These are phyloP conservation scores for Calameuta filiformis DNA, from an alignment of 2,888 invertebrate species.

Conservation along the genomic window DNA sequence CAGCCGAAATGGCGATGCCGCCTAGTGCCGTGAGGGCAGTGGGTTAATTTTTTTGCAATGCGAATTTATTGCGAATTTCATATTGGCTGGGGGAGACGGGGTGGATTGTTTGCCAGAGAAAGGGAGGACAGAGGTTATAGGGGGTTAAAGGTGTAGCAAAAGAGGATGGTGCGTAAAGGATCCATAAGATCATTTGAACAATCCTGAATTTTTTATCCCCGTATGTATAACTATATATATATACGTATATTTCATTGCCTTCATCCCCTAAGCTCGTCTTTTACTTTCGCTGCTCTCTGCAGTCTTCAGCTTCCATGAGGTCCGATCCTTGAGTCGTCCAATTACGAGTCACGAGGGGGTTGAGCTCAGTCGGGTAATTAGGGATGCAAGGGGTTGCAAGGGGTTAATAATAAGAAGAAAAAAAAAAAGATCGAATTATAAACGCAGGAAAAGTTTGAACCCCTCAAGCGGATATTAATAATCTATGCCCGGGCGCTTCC, in stretches of 20 bases:
- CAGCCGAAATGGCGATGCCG: background rate
- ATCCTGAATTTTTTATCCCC: too few relatives aligned
- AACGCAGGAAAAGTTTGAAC: background rate
- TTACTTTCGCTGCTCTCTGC: too few relatives aligned
- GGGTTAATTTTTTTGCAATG: constrained; percentile 32
- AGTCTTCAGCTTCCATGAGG: too few relatives aligned
- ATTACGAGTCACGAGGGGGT: constrained; percentile 1
- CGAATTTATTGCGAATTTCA: constrained; percentile 38
- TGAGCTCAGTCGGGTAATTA: background rate
- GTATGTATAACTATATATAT: too few relatives aligned
- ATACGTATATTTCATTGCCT: too few relatives aligned
- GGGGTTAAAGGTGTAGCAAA: constrained; percentile 9
- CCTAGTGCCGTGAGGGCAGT: background rate
- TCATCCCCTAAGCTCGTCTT: too few relatives aligned
- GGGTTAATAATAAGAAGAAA: background rate
- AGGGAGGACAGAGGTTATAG: too few relatives aligned
- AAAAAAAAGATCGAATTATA: background rate
- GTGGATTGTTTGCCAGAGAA: too few relatives aligned
- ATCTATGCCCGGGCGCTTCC: background rate
- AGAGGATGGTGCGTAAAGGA: background rate
- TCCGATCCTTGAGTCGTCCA: background rate
- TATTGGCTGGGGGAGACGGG: background rate
- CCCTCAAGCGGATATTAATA: background rate
- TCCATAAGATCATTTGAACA: too few relatives aligned
- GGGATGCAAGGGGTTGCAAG: background rate